Percentiles rank a stretch among this genome's conserved stretches.
Evolutionary conservation across 2,888 invertebrate genomes (phyloP).

Genomic region (Drosophila basisetae): DNA sequence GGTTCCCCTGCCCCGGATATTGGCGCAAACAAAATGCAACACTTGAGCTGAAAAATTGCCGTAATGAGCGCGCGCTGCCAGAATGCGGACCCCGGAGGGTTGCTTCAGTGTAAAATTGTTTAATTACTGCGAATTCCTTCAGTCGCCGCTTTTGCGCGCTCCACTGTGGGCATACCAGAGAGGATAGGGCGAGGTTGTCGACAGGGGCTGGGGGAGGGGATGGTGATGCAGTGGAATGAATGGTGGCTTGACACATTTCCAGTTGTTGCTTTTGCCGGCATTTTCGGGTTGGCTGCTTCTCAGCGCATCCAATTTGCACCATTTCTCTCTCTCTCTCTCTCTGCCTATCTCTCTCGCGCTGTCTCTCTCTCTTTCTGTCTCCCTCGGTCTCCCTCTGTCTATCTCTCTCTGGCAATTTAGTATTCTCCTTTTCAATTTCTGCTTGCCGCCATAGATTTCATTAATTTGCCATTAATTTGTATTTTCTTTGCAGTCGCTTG

Average conservation of each 20-base stretch:
- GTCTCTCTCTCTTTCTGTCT: background rate
- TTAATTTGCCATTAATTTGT: slow-evolving; percentile 81
- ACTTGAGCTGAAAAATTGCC: slow-evolving; percentile 80
- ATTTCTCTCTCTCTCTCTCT: background rate
- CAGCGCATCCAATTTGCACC: slow-evolving; percentile 28
- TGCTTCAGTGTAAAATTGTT: slow-evolving; percentile 72
- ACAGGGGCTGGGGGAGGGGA: slow-evolving; percentile 15
- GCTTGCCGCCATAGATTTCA: slow-evolving; percentile 68
- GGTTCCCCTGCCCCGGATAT: slow-evolving; percentile 61
- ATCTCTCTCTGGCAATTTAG: slow-evolving; percentile 31
- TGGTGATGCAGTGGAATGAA: slow-evolving; percentile 29
- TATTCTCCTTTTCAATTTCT: slow-evolving; percentile 24
- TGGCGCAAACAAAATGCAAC: slow-evolving; percentile 82
- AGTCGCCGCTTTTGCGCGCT: slow-evolving; percentile 61
- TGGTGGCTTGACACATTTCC: slow-evolving; percentile 76
- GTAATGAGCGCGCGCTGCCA: slow-evolving; percentile 70
- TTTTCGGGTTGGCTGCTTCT: slow-evolving; percentile 73
- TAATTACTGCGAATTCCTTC: slow-evolving; percentile 80
- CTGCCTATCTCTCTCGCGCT: background rate
- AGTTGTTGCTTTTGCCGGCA: slow-evolving; percentile 65
- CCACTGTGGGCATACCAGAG: slow-evolving; percentile 47
- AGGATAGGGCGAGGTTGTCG: background rate
- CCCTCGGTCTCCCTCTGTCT: background rate
- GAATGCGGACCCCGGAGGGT: slow-evolving; percentile 58
- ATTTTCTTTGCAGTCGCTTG: slow-evolving; percentile 74